Percentiles rank a stretch among this genome's conserved stretches.
Evolutionary conservation across 2,888 invertebrate genomes (phyloP).

Genomic region (Microdon myrmicae): DNA sequence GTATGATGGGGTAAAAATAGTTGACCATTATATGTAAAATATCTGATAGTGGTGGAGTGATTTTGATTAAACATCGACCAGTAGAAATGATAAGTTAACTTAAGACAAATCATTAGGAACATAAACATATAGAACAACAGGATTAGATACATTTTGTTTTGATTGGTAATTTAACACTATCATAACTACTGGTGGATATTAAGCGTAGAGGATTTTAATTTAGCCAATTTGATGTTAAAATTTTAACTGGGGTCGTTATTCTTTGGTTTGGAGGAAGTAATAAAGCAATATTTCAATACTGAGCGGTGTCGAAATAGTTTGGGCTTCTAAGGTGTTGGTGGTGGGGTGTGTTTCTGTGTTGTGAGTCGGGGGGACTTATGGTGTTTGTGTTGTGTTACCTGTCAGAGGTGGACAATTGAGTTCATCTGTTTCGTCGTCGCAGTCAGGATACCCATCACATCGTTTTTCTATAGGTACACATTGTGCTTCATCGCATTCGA

Average conservation of each 20-base stretch:
- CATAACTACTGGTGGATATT: conserved; percentile 48
- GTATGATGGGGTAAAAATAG: not conserved
- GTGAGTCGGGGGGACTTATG: not conserved
- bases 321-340: conserved; percentile 5
- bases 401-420: conserved; percentile 64
- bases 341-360: conserved; percentile 3
- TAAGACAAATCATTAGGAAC: conserved; percentile 16
- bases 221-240: conserved; percentile 35
- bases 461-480: conserved; percentile 68
- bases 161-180: conserved; percentile 23
- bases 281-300: too few relatives aligned
- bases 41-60: conserved; percentile 14
- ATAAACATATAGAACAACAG: conserved; percentile 12
- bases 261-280: conserved; percentile 1
- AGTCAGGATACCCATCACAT: conserved; percentile 73
- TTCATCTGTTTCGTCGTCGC: conserved; percentile 73
- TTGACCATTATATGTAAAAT: too few relatives aligned
- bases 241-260: conserved; percentile 7
- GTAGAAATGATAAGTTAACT: conserved; percentile 43
- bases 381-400: conserved; percentile 57
- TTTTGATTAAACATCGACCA: conserved; percentile 39
- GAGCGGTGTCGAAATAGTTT: too few relatives aligned
- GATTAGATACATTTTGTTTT: conserved; percentile 12
- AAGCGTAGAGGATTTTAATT: conserved; percentile 4
- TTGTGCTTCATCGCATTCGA: conserved; percentile 64